Evolutionary conservation across 2,113 vertebrate species (phyloP).

Genomic region (Stigmatopora argus): DNA sequence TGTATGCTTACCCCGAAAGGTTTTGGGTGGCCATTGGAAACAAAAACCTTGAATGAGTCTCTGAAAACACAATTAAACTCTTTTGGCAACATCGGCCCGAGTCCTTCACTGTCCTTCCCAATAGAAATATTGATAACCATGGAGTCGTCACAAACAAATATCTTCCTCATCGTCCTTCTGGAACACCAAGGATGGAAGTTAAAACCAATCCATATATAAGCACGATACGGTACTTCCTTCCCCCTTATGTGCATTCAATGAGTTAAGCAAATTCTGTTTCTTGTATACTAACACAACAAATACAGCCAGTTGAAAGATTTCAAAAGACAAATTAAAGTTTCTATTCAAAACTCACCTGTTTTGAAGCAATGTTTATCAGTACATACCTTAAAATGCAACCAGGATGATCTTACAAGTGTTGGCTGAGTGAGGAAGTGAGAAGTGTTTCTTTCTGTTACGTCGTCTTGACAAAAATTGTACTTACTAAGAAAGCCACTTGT

Average conservation of each 20-base stretch:
- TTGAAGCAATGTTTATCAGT: neutral
- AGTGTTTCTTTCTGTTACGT: neutral
- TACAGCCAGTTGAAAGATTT: neutral
- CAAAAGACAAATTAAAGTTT: neutral
- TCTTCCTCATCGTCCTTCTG: conserved; percentile 54
- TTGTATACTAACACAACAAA: neutral
- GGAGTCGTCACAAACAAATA: conserved; percentile 59
- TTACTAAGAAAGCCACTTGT: neutral
- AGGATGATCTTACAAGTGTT: neutral
- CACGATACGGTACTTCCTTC: neutral
- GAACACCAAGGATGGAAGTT: neutral
- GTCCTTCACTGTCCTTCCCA: conserved; percentile 23
- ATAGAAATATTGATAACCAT: conserved; percentile 72
- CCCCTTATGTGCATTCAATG: conserved; percentile 15
- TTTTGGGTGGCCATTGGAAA: conserved; percentile 55
- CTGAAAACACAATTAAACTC: conserved; percentile 67
- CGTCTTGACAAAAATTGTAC: neutral
- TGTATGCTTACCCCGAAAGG: conserved; percentile 60
- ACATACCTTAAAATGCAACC: neutral
- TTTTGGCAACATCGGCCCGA: conserved; percentile 57
- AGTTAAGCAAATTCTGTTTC: conserved; percentile 8
- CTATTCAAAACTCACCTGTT: neutral
- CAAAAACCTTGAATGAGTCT: conserved; percentile 69
- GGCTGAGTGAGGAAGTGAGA: conserved; percentile 1
- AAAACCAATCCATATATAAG: neutral